phyloP scores from a whole-genome alignment of 1,140 invertebrate genomes.

The Drosophila burlai region DNA sequence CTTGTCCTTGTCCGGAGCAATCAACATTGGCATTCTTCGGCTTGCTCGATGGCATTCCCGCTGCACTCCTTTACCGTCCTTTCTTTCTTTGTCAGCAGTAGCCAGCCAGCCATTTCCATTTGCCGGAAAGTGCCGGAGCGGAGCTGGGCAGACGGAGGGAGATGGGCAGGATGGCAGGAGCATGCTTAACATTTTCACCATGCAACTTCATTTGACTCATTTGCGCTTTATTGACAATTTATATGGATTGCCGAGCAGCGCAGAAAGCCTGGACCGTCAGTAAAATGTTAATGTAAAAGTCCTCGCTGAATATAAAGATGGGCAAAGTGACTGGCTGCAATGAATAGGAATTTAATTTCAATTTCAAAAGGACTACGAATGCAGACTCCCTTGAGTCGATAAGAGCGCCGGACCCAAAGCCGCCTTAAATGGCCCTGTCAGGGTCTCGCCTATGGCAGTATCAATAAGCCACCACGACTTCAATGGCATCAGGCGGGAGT shows the following conservation, averaged over 20 bases:
- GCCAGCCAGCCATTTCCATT: constrained; percentile 37
- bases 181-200: constrained; percentile 55
- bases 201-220: constrained; percentile 50
- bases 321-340: constrained; percentile 23
- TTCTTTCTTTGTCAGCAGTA: constrained; percentile 24
- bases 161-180: not conserved
- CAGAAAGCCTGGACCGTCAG: constrained; percentile 11
- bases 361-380: constrained; percentile 23
- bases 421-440: constrained; percentile 21
- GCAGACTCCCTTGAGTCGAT: constrained; percentile 16
- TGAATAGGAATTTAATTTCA: constrained; percentile 50
- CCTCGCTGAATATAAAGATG: constrained; percentile 35
- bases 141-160: not conserved
- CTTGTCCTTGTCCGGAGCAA: constrained; percentile 46
- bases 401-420: not conserved
- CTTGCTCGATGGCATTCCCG: constrained; percentile 35
- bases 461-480: constrained; percentile 8
- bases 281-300: constrained; percentile 37
- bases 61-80: constrained; percentile 6
- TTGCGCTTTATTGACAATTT: constrained; percentile 64
- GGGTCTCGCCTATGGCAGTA: not conserved
- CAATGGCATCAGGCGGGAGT: constrained; percentile 31
- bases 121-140: constrained; percentile 17
- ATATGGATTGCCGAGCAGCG: constrained; percentile 34
- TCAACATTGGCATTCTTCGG: constrained; percentile 57